These are phyloP conservation scores for Gibbula magus DNA, from an alignment of 2,888 invertebrate species.

Conservation along the genomic window DNA sequence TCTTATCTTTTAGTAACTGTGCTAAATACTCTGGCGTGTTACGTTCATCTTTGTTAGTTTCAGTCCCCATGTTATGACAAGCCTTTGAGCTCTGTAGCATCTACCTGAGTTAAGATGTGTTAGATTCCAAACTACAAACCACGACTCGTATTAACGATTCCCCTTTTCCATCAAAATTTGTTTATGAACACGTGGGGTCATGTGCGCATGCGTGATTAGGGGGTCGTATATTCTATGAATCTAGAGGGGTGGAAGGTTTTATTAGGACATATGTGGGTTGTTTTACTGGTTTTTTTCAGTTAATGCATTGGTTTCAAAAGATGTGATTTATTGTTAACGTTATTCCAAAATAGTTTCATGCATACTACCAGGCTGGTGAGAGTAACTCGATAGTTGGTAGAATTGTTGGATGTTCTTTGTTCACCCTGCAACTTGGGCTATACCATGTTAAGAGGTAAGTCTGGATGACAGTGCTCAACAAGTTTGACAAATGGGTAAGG, in stretches of 20 bases:
- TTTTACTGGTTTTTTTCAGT: background rate
- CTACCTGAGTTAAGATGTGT: constrained; percentile 69
- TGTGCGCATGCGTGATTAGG: constrained; percentile 68
- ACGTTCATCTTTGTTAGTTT: constrained; percentile 72
- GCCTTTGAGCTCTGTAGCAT: constrained; percentile 60
- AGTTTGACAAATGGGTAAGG: constrained; percentile 19
- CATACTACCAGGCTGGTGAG: too few relatives aligned
- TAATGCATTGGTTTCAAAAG: background rate
- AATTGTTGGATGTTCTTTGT: too few relatives aligned
- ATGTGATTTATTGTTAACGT: background rate
- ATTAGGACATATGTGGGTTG: background rate
- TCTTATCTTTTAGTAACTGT: constrained; percentile 99
- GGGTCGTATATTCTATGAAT: constrained; percentile 45
- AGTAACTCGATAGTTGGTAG: too few relatives aligned
- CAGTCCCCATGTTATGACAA: constrained; percentile 70
- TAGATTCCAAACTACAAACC: constrained; percentile 70
- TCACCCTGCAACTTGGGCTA: too few relatives aligned
- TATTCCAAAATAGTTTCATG: background rate
- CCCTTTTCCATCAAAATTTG: constrained; percentile 67
- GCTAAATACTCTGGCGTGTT: constrained; percentile 94
- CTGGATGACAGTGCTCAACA: constrained; percentile 23
- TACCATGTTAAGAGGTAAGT: background rate
- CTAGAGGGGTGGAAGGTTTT: constrained; percentile 33
- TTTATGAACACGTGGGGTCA: constrained; percentile 72
- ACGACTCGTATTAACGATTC: constrained; percentile 56